Evolutionary conservation across 53 echinoderm and acorn worm species (phyloP), one percentile per base, ranked within the genome.

Genomic region (Echinometra lucunter): DNA sequence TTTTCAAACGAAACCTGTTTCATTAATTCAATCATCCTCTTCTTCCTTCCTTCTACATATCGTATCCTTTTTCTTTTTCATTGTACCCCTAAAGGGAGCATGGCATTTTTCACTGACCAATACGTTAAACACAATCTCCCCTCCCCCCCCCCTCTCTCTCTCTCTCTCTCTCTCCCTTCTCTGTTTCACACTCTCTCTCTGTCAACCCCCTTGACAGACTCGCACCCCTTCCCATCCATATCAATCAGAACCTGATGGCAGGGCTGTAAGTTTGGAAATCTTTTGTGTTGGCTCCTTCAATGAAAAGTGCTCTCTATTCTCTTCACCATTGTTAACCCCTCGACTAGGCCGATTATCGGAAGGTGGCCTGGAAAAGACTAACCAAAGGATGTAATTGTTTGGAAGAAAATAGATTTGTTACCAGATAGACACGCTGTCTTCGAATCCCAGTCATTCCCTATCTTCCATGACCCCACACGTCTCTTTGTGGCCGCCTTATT

Each of bases 361-460:
- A 53, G 92, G 92, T 92, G 92, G 92, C 92, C n/a, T 37, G 92
- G 45, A 92, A 92, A 92, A 92, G 92, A 44, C 72, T 92, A 57
- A 92, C 45, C n/a, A 74, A 92, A 49, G 49, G 57, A 38, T n/a
- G 37, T 53, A 70, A 72, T 92, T 92, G 92, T 92, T 92, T 92
- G 49, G 92, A 92, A 92, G 12, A 92, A 69, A 70, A 90, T 38
- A 37, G 60, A 58, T 66, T 90, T 90, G 90, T 63, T 56, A 49
- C 66, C 63, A 19, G 37, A 21, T 63, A 90, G 58, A 90, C 90
- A 32, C 37, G 18, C 16, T 60, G 90, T 89, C 90, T 89, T 58
- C 63, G 42, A 27, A n/a, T 6, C 30, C 69, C 34, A 11, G 53
- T 53, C 53, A 11, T 13, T 53, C 53, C 53, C 0, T 19, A 10